Evolutionary conservation across 2,888 invertebrate genomes (phyloP).

Genomic region (Carpatolechia fugitivella): DNA sequence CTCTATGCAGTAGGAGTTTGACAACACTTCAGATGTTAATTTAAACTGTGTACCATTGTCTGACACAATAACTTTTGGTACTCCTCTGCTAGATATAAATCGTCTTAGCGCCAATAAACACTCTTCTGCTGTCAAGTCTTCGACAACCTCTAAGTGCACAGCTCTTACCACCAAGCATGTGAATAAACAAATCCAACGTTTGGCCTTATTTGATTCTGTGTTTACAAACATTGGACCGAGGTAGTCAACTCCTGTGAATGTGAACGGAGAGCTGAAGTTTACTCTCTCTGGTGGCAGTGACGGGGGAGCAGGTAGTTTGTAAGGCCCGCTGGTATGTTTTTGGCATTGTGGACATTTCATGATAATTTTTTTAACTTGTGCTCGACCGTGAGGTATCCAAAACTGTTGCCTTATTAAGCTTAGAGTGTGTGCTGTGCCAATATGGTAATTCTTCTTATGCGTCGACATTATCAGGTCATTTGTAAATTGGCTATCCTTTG

Average conservation of each 20-base stretch:
- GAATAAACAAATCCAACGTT: slow-evolving; percentile 16
- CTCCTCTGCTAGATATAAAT: slow-evolving; percentile 18
- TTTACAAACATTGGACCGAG: slow-evolving; percentile 21
- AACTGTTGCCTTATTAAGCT: slow-evolving; percentile 18
- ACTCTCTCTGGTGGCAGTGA: slow-evolving; percentile 28
- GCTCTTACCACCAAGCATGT: slow-evolving; percentile 29
- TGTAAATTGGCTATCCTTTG: slow-evolving; percentile 19
- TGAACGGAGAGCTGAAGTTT: slow-evolving; percentile 21
- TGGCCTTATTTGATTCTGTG: neutral
- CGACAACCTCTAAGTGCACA: slow-evolving; percentile 28
- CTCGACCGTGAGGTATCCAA: slow-evolving; percentile 25
- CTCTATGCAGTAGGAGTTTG: neutral
- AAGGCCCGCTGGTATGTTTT: slow-evolving; percentile 30
- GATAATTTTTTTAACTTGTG: slow-evolving; percentile 19
- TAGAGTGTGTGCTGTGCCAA: slow-evolving; percentile 22
- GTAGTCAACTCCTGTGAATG: slow-evolving; percentile 25
- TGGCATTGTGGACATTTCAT: slow-evolving; percentile 21
- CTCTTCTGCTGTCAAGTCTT: slow-evolving; percentile 27
- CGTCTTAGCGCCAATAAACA: slow-evolving; percentile 24
- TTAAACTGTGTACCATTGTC: slow-evolving; percentile 28
- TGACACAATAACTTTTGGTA: slow-evolving; percentile 19
- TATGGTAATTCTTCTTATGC: slow-evolving; percentile 24
- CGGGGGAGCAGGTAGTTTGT: slow-evolving; percentile 25
- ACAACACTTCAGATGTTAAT: slow-evolving; percentile 19
- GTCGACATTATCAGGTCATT: slow-evolving; percentile 13